phyloP scores from a whole-genome alignment of 1,140 invertebrate species.

The Heliconius himera region DNA sequence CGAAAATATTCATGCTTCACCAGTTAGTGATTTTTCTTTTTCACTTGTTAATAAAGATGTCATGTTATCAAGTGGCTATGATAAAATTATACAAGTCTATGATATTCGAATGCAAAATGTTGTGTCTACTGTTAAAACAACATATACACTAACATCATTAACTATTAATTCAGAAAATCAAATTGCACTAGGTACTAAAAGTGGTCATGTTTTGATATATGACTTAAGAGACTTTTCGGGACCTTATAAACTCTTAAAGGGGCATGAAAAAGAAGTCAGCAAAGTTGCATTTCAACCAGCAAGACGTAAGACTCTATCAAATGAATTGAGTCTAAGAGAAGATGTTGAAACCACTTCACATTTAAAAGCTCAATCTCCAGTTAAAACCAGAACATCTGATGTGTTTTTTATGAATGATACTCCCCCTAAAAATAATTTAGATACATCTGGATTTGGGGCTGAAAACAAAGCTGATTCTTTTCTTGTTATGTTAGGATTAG shows the following conservation, averaged over 20 bases:
- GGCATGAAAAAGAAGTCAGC: slow-evolving; percentile 67
- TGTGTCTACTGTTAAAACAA: slow-evolving; percentile 69
- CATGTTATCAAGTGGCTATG: slow-evolving; percentile 73
- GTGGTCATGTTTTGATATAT: slow-evolving; percentile 71
- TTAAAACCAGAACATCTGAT: slow-evolving; percentile 60
- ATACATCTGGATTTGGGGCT: slow-evolving; percentile 41
- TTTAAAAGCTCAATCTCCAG: slow-evolving; percentile 56
- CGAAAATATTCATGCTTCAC: slow-evolving; percentile 77
- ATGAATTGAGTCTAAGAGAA: slow-evolving; percentile 72
- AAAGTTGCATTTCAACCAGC: slow-evolving; percentile 72
- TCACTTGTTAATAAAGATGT: slow-evolving; percentile 78
- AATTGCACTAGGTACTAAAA: slow-evolving; percentile 74
- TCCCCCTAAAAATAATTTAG: slow-evolving; percentile 56
- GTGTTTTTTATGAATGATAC: slow-evolving; percentile 67
- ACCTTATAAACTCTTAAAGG: slow-evolving; percentile 66
- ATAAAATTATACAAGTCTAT: slow-evolving; percentile 77
- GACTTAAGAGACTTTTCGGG: slow-evolving; percentile 71
- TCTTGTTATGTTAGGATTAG: slow-evolving; percentile 67
- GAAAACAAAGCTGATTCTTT: slow-evolving; percentile 72
- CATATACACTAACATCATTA: slow-evolving; percentile 69
- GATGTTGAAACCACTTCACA: slow-evolving; percentile 56
- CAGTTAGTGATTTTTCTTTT: slow-evolving; percentile 74
- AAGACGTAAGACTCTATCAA: slow-evolving; percentile 58
- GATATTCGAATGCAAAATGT: slow-evolving; percentile 74
- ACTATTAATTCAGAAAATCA: slow-evolving; percentile 69